These are phyloP conservation scores for Peromyscus melanophrys DNA, from an alignment of 2,797 vertebrate species.

Conservation along the genomic window DNA sequence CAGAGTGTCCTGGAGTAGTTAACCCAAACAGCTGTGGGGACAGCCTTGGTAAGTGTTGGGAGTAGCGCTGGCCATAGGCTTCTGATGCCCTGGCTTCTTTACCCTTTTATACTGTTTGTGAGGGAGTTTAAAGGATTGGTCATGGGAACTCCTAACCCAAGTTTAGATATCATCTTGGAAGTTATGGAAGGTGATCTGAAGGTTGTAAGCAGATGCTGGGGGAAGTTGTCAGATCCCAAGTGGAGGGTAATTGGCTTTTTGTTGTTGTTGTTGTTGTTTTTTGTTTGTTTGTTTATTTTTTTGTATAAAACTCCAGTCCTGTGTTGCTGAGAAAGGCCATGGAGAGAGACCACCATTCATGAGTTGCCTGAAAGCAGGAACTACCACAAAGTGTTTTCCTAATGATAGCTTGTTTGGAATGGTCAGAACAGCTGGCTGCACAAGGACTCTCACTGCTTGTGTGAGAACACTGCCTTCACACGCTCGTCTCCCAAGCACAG, in stretches of 20 bases:
- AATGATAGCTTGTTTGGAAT: not conserved
- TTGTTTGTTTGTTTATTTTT: not conserved
- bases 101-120: not conserved
- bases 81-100: not conserved
- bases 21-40: not conserved
- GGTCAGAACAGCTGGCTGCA: not conserved
- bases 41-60: not conserved
- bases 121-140: not conserved
- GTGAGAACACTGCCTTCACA: too few relatives aligned
- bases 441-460: not conserved
- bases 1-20: not conserved
- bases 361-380: not conserved
- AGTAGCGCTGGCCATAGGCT: not conserved
- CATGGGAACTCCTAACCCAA: not conserved
- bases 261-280: not conserved
- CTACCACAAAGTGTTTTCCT: not conserved
- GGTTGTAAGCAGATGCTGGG: not conserved
- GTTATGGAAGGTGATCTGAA: not conserved
- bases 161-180: not conserved
- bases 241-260: too few relatives aligned
- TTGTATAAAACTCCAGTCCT: not conserved
- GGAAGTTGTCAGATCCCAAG: not conserved
- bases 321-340: too few relatives aligned
- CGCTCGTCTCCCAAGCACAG: fast-evolving
- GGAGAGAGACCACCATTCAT: not conserved